Evolutionary conservation across 2,113 vertebrate species (phyloP).

Genomic region (Rhinolophus ferrumequinum): DNA sequence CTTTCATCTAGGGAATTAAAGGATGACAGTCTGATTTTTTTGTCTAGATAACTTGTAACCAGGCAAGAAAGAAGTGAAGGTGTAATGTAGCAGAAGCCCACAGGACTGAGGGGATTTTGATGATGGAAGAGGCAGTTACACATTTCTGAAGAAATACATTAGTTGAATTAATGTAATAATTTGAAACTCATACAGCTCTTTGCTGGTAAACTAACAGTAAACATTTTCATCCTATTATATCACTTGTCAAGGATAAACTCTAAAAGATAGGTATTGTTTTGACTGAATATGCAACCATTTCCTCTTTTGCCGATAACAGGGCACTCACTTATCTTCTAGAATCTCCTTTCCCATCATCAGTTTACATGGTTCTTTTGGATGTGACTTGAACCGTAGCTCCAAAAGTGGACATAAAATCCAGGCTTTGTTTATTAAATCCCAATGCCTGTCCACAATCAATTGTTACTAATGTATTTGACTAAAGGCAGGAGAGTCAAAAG

Average conservation of each 20-base stretch:
- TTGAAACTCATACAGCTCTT: neutral
- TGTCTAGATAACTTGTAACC: neutral
- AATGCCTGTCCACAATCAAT: neutral
- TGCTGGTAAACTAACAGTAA: neutral
- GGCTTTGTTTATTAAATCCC: neutral
- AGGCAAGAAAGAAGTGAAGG: neutral
- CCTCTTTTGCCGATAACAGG: neutral
- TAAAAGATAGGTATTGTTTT: neutral
- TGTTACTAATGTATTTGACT: neutral
- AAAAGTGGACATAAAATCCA: neutral
- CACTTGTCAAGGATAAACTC: neutral
- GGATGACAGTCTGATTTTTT: neutral
- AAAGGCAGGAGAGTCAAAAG: neutral
- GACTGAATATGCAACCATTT: neutral
- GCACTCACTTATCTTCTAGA: neutral
- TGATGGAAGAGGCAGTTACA: neutral
- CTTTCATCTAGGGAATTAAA: neutral
- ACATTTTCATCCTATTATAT: neutral
- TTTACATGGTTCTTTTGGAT: neutral
- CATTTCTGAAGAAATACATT: neutral
- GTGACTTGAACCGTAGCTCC: neutral
- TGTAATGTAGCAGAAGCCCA: neutral
- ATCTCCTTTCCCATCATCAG: neutral
- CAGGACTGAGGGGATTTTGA: neutral
- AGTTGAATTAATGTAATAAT: neutral